A percentile compares a stretch with the other conserved stretches of the same genome.
These are phyloP conservation scores for Catharus fuscescens DNA, from an alignment of 2,113 vertebrate species.

Conservation along the genomic window DNA sequence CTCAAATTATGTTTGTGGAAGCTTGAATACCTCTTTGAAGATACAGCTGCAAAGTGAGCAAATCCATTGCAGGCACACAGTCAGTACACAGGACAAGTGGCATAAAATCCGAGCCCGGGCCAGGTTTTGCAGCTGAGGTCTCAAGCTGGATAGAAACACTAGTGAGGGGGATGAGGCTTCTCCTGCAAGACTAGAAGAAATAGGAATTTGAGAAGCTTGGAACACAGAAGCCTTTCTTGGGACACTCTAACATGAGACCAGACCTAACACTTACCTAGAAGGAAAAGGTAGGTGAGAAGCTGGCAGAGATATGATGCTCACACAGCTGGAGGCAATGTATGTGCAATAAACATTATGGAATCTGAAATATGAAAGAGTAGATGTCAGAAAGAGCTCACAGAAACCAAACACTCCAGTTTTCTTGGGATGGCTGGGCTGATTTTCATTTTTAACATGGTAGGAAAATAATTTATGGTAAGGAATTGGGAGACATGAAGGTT, in stretches of 20 bases:
- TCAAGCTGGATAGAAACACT: constrained; percentile 62
- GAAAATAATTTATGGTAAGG: background rate
- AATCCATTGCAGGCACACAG: constrained; percentile 68
- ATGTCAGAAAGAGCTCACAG: background rate
- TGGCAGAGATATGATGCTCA: constrained; percentile 52
- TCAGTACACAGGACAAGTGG: constrained; percentile 73
- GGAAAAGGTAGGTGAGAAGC: background rate
- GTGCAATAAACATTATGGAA: constrained; percentile 74
- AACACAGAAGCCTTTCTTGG: background rate
- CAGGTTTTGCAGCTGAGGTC: background rate
- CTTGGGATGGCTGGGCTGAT: background rate
- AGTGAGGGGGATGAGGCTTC: background rate
- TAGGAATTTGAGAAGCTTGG: background rate
- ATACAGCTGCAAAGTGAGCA: constrained; percentile 75
- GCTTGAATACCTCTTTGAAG: constrained; percentile 73
- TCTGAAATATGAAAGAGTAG: constrained; percentile 1
- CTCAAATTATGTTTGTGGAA: background rate
- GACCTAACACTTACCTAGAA: constrained; percentile 10
- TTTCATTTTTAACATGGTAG: background rate
- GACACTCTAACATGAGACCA: background rate
- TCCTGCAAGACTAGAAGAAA: constrained; percentile 42
- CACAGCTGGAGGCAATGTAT: constrained; percentile 71
- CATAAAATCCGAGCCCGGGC: constrained; percentile 58
- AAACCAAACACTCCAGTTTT: background rate
- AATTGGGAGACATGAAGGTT: background rate